Evolutionary conservation across 1,140 invertebrate genomes (phyloP).

Genomic region (Bombus balteatus): DNA sequence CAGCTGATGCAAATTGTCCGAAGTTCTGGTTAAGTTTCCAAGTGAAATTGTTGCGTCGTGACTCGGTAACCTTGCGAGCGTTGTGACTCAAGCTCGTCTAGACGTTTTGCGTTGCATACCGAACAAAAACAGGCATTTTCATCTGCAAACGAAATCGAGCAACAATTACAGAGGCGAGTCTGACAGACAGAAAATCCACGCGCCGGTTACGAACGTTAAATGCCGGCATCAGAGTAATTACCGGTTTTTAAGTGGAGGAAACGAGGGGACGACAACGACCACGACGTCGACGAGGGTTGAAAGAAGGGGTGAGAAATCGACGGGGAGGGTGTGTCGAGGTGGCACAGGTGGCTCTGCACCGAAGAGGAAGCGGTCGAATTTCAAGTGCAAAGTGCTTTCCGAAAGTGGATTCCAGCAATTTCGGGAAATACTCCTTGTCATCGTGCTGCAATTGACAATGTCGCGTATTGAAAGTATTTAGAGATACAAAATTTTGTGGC

Average conservation of each 20-base stretch:
- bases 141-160: conserved; percentile 46
- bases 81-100: not conserved
- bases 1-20: conserved; percentile 47
- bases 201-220: conserved; percentile 67
- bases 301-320: conserved; percentile 48
- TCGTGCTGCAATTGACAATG: not conserved
- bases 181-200: conserved; percentile 57
- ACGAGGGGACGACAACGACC: conserved; percentile 63
- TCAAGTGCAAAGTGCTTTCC: conserved; percentile 25
- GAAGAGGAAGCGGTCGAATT: conserved; percentile 22
- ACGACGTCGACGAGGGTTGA: conserved; percentile 58
- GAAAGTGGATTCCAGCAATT: conserved; percentile 29
- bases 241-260: conserved; percentile 75
- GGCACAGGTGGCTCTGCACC: conserved; percentile 23
- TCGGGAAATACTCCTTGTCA: not conserved
- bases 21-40: conserved; percentile 37
- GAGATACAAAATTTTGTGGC: no score
- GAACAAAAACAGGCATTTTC: conserved; percentile 26
- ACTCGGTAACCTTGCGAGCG: conserved; percentile 35
- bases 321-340: conserved; percentile 46
- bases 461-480: no score
- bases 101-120: not conserved
- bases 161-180: conserved; percentile 46
- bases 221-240: conserved; percentile 73
- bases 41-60: conserved; percentile 29